These are phyloP conservation scores for Pristionchus entomophagus DNA, from an alignment of 2,888 invertebrate species.

Conservation along the genomic window DNA sequence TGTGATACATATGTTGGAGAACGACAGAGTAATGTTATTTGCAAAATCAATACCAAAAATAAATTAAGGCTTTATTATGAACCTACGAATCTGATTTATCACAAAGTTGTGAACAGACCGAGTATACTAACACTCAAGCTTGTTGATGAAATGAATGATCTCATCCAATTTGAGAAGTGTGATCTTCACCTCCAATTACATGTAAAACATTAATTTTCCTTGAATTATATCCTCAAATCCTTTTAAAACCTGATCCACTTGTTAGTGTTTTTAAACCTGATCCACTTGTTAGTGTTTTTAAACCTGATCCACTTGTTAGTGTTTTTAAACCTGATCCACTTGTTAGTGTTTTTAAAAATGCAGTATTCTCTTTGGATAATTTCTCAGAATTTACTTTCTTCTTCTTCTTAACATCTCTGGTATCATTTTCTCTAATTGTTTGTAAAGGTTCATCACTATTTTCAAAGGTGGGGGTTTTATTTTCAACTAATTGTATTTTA, in stretches of 20 bases:
- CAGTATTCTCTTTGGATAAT: conserved; percentile 22
- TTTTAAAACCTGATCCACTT: conserved; percentile 52
- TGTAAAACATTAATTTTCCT: not conserved
- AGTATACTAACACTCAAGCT: not conserved
- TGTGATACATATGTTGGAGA: conserved; percentile 24
- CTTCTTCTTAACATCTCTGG: no score
- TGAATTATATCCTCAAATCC: no score
- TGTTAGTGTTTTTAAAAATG: conserved; percentile 28
- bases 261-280: no score
- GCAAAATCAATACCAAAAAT: conserved; percentile 32
- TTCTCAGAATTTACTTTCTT: not conserved
- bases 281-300: no score
- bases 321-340: no score
- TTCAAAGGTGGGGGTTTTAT: conserved; percentile 35
- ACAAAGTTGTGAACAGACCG: not conserved
- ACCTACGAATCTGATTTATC: conserved; percentile 50
- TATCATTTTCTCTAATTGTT: no score
- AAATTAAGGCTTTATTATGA: conserved; percentile 26
- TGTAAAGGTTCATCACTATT: no score
- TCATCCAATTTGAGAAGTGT: conserved; percentile 48
- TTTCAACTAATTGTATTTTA: conserved; percentile 50
- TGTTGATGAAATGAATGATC: conserved; percentile 36
- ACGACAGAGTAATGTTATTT: conserved; percentile 48
- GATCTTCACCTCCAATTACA: conserved; percentile 44
- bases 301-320: conserved; percentile 52